phyloP scores from a whole-genome alignment of 2,113 vertebrate genomes.

The Trachemys scripta region DNA sequence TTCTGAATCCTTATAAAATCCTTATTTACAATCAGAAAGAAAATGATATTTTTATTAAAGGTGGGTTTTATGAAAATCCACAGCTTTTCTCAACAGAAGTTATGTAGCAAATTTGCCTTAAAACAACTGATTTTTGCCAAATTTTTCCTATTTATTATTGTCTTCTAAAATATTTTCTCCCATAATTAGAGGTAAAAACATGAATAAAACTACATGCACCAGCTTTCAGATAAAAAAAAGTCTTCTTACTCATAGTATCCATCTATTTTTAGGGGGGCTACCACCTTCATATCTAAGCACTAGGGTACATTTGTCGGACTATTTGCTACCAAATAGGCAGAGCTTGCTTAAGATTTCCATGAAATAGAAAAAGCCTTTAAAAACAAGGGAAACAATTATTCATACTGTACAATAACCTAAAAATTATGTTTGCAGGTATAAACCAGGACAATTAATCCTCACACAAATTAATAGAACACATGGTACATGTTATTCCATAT shows the following conservation, averaged over 20 bases:
- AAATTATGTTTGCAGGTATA: background rate
- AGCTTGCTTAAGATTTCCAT: background rate
- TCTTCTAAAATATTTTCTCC: background rate
- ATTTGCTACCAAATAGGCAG: background rate
- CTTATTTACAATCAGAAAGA: background rate
- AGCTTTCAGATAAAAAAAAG: background rate
- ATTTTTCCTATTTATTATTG: background rate
- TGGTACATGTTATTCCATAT: background rate
- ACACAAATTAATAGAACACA: background rate
- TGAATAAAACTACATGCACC: background rate
- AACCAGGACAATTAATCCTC: background rate
- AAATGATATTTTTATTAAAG: conserved; percentile 5
- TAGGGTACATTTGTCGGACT: background rate
- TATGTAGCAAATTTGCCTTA: background rate
- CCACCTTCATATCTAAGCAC: background rate
- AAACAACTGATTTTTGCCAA: background rate
- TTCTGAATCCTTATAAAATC: background rate
- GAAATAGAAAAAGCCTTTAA: background rate
- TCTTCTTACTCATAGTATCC: background rate
- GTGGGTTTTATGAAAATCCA: background rate
- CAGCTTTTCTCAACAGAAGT: background rate
- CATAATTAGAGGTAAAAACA: background rate
- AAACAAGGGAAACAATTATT: background rate
- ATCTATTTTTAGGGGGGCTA: background rate
- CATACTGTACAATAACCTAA: background rate